Base-by-base conservation (phyloP, 1,140 invertebrate genomes). In the Psilanteris sp. region DNA sequence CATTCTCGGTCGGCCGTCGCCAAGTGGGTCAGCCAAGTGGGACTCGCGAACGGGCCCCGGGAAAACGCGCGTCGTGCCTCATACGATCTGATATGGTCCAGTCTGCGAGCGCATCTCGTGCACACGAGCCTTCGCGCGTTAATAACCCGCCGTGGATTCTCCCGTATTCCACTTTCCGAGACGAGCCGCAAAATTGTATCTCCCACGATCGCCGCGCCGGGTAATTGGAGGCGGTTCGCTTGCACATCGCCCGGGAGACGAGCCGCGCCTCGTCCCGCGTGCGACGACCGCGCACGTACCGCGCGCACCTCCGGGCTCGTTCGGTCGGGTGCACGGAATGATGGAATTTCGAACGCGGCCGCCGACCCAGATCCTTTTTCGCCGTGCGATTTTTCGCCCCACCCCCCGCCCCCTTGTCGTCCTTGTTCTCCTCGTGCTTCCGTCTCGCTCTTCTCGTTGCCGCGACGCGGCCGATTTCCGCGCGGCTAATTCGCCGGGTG, bases 1-100 rank as follows among this genome's bases (percentile, higher is more conserved):
- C 67, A 59, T 71, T 77, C 72, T 36, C 43, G 52, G 13, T 27
- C 57, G 18, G 14, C 13, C n/a, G n/a, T n/a, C n/a, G n/a, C 16
- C 32, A 83, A 77, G 80, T 82, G 76, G 81, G 81, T 77, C 79
- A 79, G 43, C 41, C 71, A 83, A 81, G 81, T 83, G 77, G 81
- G 81, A 75, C 79, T 82, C 64, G 43, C 55, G 41, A 68, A 55
- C 32, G 22, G 36, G 66, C 61, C 55, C 37, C 52, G 15, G 61
- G 59, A 54, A 46, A 59, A 66, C n/a, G n/a, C 31, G 18, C 44
- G 41, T 20, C 50, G 44, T 54, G 54, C 66, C 66, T 77, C 73
- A 66, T 71, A 57, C 59, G 9, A 62, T 64, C 66, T 57, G 72
- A 62, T 76, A 62, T 72, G 57, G 55, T 72, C 68, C 68, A 72